Percentiles rank a stretch among this genome's conserved stretches.
phyloP scores from a whole-genome alignment of 2,113 vertebrate species.

The Cisticola juncidis region DNA sequence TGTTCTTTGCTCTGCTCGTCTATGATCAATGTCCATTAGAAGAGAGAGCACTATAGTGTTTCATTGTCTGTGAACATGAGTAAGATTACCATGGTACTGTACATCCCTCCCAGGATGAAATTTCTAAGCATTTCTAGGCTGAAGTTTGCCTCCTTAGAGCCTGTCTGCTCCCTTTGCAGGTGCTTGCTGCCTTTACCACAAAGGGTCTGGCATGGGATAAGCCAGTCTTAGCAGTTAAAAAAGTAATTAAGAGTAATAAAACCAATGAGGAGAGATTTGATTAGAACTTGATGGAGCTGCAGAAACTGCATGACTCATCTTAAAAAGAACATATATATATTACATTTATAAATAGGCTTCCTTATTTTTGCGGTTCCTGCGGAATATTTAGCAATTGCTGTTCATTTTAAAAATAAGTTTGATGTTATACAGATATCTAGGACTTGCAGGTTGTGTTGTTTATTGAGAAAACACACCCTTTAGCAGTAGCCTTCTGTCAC shows the following conservation, averaged over 20 bases:
- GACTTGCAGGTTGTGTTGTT: neutral
- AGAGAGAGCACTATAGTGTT: neutral
- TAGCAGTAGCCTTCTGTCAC: neutral
- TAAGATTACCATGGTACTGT: neutral
- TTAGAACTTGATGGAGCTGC: neutral
- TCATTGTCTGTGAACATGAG: neutral
- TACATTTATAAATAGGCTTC: constrained; percentile 6
- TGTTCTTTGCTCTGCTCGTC: neutral
- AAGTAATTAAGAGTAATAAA: neutral
- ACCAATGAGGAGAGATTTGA: neutral
- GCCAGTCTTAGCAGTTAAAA: neutral
- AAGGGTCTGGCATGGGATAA: neutral
- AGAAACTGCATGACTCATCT: constrained; percentile 4
- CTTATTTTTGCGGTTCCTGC: neutral
- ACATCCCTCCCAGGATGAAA: neutral
- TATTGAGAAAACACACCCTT: neutral
- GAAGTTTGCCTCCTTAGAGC: neutral
- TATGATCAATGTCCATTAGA: neutral
- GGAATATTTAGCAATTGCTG: neutral
- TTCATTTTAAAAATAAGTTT: constrained; percentile 22
- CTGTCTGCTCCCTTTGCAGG: neutral
- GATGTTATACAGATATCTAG: neutral
- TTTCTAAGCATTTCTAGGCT: neutral
- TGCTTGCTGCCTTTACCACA: neutral
- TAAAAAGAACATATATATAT: neutral